Percentiles rank a stretch among this genome's conserved stretches.
These are phyloP conservation scores for Rutpela maculata DNA, from an alignment of 2,888 invertebrate genomes.

Conservation along the genomic window DNA sequence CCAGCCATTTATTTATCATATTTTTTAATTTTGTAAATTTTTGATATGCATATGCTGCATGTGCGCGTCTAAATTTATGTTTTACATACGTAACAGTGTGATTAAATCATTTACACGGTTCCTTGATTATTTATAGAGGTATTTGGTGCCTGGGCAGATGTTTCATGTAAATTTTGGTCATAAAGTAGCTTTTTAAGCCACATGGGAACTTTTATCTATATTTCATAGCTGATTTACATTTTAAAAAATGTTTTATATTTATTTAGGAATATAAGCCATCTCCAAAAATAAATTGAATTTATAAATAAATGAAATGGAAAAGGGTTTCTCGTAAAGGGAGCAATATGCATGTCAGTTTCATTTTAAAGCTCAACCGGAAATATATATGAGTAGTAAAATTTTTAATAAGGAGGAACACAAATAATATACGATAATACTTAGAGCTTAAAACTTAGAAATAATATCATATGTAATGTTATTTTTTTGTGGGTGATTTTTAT, in stretches of 20 bases:
- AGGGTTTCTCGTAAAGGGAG: not conserved
- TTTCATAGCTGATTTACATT: conserved; percentile 37
- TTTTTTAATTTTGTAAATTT: conserved; percentile 51
- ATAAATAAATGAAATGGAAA: conserved; percentile 16
- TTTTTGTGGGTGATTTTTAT: too few relatives aligned
- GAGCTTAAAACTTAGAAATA: too few relatives aligned
- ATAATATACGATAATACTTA: too few relatives aligned
- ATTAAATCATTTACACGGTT: conserved; percentile 62
- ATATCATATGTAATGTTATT: too few relatives aligned
- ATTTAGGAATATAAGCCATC: conserved; percentile 19
- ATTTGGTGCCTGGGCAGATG: conserved; percentile 56
- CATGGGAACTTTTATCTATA: conserved; percentile 54
- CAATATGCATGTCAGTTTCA: not conserved
- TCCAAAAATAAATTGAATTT: conserved; percentile 25
- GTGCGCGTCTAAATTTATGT: conserved; percentile 55
- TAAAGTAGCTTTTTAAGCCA: conserved; percentile 55
- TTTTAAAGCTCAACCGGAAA: not conserved
- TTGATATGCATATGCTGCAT: conserved; percentile 14
- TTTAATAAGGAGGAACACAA: too few relatives aligned
- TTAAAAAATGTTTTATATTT: conserved; percentile 33
- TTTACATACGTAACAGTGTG: conserved; percentile 52
- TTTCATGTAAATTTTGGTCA: conserved; percentile 58
- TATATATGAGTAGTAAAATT: not conserved
- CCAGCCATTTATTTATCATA: conserved; percentile 58
- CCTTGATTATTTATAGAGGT: conserved; percentile 62